Base-by-base conservation (phyloP, 2,888 invertebrate genomes). In the Branchipolynoe longqiensis region DNA sequence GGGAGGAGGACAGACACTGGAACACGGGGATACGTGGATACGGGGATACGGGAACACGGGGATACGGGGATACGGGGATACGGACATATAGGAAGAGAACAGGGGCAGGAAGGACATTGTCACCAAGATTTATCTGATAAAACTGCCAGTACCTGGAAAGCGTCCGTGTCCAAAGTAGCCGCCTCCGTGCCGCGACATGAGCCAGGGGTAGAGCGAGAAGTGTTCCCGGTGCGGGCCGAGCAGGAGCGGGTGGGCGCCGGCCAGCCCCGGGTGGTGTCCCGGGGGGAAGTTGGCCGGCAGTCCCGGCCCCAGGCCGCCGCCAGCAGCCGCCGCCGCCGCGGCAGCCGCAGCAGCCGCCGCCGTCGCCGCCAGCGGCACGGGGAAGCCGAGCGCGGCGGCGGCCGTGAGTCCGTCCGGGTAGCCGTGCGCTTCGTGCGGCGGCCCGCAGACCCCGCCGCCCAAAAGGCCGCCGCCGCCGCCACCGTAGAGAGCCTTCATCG, bases 391-490 rank as follows among this genome's bases (percentile, higher is more conserved):
- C n/a, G 84, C 84, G 14, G 84, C 84, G 28, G 62, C 31, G 14
- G 83, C 83, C 59, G 83, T 38, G 54, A 84, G 54, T 25, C 84
- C 73, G 36, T 84, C 84, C 48, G 64, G 84, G 48, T 84, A 84
- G 41, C 41, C 40, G n/a, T 28, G 40, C 28, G n/a, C n/a, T n/a
- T 38, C 48, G 40, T 84, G 84, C 1, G 25, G n/a, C n/a, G n/a
- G n/a, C n/a, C n/a, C n/a, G n/a, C 12, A 33, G 3, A 4, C 4
- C 12, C 28, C n/a, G n/a, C n/a, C n/a, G n/a, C n/a, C n/a, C n/a
- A n/a, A n/a, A n/a, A n/a, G n/a, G n/a, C n/a, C 73, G 28, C 31
- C 22, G 31, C 12, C 12, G 33, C 28, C 31, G n/a, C n/a, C n/a
- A n/a, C 48, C 64, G 36, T 84, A 69, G 2, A 84, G 54, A 22